Percentiles rank a stretch among this genome's conserved stretches.
Evolutionary conservation across 1,140 invertebrate genomes (phyloP).

Genomic region (Trichonephila clavata): DNA sequence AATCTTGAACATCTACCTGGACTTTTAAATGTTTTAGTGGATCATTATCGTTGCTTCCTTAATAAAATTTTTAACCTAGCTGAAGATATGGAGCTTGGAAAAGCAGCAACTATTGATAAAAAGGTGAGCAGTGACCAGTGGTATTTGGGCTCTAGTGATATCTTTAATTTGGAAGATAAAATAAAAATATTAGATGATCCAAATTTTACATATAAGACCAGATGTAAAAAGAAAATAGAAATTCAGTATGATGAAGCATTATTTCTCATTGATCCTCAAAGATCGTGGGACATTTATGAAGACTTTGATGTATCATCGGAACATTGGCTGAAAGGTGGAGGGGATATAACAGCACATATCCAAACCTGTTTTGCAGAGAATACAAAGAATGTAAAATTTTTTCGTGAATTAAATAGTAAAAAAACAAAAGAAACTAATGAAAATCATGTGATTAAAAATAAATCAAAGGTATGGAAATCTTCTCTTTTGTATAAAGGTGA

Average conservation of each 20-base stretch:
- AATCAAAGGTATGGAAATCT: conserved; percentile 42
- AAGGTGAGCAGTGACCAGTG: neutral
- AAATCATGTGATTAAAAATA: conserved; percentile 41
- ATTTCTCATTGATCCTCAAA: conserved; percentile 78
- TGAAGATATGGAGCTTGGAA: conserved; percentile 81
- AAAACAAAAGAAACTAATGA: conserved; percentile 13
- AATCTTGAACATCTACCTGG: conserved; percentile 95
- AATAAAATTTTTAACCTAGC: conserved; percentile 90
- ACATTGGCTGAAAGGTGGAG: conserved; percentile 82
- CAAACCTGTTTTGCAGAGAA: conserved; percentile 91
- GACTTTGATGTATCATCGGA: conserved; percentile 81
- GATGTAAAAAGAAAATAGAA: conserved; percentile 78
- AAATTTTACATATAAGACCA: conserved; percentile 78
- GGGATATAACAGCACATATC: conserved; percentile 88
- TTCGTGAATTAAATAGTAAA: conserved; percentile 46
- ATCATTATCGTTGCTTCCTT: conserved; percentile 89
- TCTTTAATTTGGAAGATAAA: conserved; percentile 41
- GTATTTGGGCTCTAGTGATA: neutral
- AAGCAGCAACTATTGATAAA: neutral
- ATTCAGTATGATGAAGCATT: conserved; percentile 76
- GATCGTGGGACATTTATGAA: conserved; percentile 78
- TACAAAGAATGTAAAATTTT: conserved; percentile 55
- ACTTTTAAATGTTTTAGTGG: conserved; percentile 93
- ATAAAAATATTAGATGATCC: conserved; percentile 74
- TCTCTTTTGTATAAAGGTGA: conserved; percentile 55